Percentiles rank a stretch among this genome's conserved stretches.
These are phyloP conservation scores for Melieria crassipennis DNA, from an alignment of 2,888 invertebrate genomes.

Conservation along the genomic window DNA sequence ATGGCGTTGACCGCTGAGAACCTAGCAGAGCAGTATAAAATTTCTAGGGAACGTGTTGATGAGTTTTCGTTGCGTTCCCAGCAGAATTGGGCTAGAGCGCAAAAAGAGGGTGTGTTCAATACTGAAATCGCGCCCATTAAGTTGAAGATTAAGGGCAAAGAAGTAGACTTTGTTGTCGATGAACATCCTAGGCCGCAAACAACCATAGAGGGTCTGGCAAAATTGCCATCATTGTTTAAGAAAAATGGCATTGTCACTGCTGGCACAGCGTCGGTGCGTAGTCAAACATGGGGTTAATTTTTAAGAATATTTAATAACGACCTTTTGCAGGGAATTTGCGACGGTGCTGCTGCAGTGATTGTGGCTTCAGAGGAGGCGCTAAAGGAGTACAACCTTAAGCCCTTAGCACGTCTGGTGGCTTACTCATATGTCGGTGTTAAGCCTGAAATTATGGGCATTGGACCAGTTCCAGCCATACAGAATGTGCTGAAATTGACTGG, in stretches of 20 bases:
- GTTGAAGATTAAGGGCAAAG: constrained; percentile 84
- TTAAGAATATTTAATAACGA: constrained; percentile 6
- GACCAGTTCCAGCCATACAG: constrained; percentile 93
- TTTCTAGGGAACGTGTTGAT: constrained; percentile 86
- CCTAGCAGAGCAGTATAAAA: constrained; percentile 83
- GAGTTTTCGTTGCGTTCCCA: constrained; percentile 87
- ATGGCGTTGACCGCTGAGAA: constrained; percentile 98
- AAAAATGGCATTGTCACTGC: constrained; percentile 95
- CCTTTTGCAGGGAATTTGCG: constrained; percentile 73
- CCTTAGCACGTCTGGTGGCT: constrained; percentile 89
- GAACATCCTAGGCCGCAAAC: constrained; percentile 82
- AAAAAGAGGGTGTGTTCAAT: constrained; percentile 88
- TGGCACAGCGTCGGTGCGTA: constrained; percentile 87
- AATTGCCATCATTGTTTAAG: constrained; percentile 90
- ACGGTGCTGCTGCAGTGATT: constrained; percentile 95
- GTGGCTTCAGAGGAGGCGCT: constrained; percentile 92
- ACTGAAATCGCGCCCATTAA: constrained; percentile 89
- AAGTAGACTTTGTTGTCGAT: constrained; percentile 82
- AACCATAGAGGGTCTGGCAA: constrained; percentile 84
- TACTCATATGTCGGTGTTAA: constrained; percentile 96
- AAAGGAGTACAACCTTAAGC: constrained; percentile 81
- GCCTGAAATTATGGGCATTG: constrained; percentile 97
- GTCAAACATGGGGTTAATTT: constrained; percentile 22
- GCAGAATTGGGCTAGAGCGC: constrained; percentile 86
- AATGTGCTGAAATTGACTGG: constrained; percentile 83